Evolutionary conservation across 2,797 vertebrate genomes (phyloP).

Genomic region (Sebastes hopkinsi): DNA sequence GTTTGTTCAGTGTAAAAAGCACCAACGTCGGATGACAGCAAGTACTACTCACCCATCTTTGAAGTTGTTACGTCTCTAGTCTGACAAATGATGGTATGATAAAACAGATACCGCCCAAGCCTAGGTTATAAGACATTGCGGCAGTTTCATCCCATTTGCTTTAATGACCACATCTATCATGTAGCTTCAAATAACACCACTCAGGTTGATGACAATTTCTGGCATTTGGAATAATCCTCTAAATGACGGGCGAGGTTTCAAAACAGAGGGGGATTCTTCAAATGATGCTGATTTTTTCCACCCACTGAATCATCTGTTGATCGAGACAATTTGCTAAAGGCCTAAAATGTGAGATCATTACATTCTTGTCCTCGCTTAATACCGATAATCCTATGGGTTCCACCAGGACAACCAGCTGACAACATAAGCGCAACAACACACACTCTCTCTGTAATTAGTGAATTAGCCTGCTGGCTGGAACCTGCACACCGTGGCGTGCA

Average conservation of each 20-base stretch:
- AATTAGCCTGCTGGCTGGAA: conserved; percentile 56
- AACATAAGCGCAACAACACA: conserved; percentile 43
- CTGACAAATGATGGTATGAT: too few species aligned
- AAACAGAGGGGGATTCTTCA: conserved; percentile 22
- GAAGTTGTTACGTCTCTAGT: too few species aligned
- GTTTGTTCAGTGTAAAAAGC: too few species aligned
- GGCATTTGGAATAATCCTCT: conserved; percentile 34
- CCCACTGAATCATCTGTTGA: conserved; percentile 36
- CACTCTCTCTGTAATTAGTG: conserved; percentile 52
- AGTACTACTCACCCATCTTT: too few species aligned
- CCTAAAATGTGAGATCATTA: conserved; percentile 53
- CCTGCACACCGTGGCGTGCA: conserved; percentile 35
- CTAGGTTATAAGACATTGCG: background rate
- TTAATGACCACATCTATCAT: conserved; percentile 7
- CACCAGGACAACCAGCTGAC: conserved; percentile 47
- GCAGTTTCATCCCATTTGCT: conserved; percentile 7
- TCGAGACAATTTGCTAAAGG: conserved; percentile 27
- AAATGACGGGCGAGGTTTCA: conserved; percentile 40
- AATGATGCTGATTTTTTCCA: conserved; percentile 43
- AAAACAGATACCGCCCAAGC: too few species aligned
- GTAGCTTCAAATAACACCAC: background rate
- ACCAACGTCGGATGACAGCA: too few species aligned
- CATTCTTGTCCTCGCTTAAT: conserved; percentile 41
- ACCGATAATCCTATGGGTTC: conserved; percentile 39
- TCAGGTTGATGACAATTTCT: background rate